Evolutionary conservation across 2,888 invertebrate species (phyloP).

Genomic region (Petrophora chlorosata): DNA sequence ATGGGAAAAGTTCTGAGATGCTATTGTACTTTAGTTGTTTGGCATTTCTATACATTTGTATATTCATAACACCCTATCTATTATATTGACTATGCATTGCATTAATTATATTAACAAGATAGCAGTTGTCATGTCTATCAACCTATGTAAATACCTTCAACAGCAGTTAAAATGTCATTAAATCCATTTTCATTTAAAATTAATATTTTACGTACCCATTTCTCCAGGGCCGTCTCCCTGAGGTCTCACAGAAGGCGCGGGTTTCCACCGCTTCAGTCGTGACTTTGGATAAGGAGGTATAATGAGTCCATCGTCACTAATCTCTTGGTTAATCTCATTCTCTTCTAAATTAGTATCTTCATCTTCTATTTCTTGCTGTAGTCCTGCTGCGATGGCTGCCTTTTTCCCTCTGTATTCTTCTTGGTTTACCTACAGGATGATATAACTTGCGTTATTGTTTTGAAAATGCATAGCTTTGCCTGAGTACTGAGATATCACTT

Average conservation of each 20-base stretch:
- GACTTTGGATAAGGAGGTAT: slow-evolving; percentile 64
- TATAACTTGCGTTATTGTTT: not conserved
- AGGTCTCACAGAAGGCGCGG: slow-evolving; percentile 87
- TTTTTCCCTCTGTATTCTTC: slow-evolving; percentile 70
- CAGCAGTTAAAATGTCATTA: too few relatives aligned
- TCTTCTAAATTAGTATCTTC: slow-evolving; percentile 69
- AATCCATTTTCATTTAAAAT: too few relatives aligned
- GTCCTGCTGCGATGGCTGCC: slow-evolving; percentile 74
- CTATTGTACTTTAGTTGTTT: too few relatives aligned
- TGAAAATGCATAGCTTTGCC: too few relatives aligned
- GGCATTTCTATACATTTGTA: too few relatives aligned
- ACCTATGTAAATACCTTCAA: too few relatives aligned
- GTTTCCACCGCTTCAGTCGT: slow-evolving; percentile 87
- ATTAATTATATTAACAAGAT: too few relatives aligned
- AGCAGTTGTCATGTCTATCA: too few relatives aligned
- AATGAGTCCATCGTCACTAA: slow-evolving; percentile 63
- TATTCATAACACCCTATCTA: too few relatives aligned
- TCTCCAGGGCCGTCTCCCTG: slow-evolving; percentile 92
- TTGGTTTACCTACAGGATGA: slow-evolving; percentile 29
- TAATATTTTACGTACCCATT: slow-evolving; percentile 91
- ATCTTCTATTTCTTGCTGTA: slow-evolving; percentile 58
- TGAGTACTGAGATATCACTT: too few relatives aligned
- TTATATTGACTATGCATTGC: too few relatives aligned
- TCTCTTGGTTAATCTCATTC: slow-evolving; percentile 63
- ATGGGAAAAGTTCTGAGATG: too few relatives aligned